Conservation (phyloP, 2,888 invertebrate species). For the Mimumesa dahlbomi region DNA sequence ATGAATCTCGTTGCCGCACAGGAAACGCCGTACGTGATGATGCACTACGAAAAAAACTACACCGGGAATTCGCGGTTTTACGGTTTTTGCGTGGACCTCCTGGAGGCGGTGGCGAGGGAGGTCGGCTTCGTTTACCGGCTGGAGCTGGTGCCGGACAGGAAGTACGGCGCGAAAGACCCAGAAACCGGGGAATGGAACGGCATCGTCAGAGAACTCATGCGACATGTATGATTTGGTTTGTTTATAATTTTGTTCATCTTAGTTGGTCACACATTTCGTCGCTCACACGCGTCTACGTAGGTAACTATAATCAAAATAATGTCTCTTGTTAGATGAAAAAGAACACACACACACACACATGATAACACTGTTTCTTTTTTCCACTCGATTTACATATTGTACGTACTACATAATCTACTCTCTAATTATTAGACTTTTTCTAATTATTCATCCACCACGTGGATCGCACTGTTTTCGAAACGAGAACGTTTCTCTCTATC, state of each 20-base stretch:
- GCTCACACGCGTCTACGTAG: neutral
- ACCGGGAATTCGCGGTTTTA: slow-evolving; percentile 89
- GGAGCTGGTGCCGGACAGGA: slow-evolving; percentile 86
- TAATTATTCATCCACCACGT: too few relatives aligned
- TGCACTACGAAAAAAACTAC: slow-evolving; percentile 86
- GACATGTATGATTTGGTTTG: slow-evolving; percentile 84
- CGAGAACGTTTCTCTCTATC: too few relatives aligned
- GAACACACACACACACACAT: too few relatives aligned
- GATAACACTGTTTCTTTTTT: too few relatives aligned
- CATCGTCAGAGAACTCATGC: slow-evolving; percentile 87
- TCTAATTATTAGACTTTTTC: too few relatives aligned
- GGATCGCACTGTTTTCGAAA: too few relatives aligned
- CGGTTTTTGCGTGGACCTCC: slow-evolving; percentile 90
- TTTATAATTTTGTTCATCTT: slow-evolving; percentile 66
- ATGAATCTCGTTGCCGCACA: slow-evolving; percentile 73
- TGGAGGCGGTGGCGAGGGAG: slow-evolving; percentile 85
- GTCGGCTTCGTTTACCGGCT: slow-evolving; percentile 88
- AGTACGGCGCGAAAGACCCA: slow-evolving; percentile 85
- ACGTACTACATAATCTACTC: too few relatives aligned
- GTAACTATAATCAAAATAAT: too few relatives aligned
- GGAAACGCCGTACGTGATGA: slow-evolving; percentile 89
- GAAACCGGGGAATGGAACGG: slow-evolving; percentile 85
- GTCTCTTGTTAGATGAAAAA: too few relatives aligned
- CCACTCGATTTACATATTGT: too few relatives aligned
- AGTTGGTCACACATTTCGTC: slow-evolving; percentile 7